A percentile compares a stretch with the other conserved stretches of the same genome.
These are phyloP conservation scores for Nyctibius bracteatus DNA, from an alignment of 2,113 vertebrate species.

Conservation along the genomic window DNA sequence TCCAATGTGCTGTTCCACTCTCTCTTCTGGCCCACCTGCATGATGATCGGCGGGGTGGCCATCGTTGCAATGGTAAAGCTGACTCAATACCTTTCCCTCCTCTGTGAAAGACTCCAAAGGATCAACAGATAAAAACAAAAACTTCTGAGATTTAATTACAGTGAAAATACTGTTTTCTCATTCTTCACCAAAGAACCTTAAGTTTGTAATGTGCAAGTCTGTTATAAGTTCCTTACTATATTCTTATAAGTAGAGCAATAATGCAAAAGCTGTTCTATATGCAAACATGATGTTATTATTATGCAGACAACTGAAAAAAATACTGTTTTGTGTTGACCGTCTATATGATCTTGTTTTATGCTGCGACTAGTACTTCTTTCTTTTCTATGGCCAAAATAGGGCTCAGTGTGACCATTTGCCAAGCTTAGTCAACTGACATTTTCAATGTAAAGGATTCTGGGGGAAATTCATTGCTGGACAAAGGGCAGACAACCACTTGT, in stretches of 20 bases:
- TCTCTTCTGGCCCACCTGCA: slow-evolving; percentile 91
- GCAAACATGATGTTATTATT: slow-evolving; percentile 77
- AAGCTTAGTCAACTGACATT: slow-evolving; percentile 26
- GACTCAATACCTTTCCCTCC: slow-evolving; percentile 92
- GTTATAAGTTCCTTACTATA: slow-evolving; percentile 78
- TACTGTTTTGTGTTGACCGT: slow-evolving; percentile 55
- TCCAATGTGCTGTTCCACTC: slow-evolving; percentile 85
- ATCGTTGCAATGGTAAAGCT: slow-evolving; percentile 94
- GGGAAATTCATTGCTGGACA: neutral
- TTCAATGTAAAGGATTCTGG: neutral
- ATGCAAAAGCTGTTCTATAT: slow-evolving; percentile 81
- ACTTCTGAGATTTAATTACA: slow-evolving; percentile 37
- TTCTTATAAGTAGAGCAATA: slow-evolving; percentile 83
- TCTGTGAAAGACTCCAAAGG: slow-evolving; percentile 84
- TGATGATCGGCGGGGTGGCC: slow-evolving; percentile 82
- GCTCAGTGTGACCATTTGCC: slow-evolving; percentile 64
- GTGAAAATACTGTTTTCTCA: slow-evolving; percentile 80
- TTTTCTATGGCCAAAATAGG: slow-evolving; percentile 54
- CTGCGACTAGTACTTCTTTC: slow-evolving; percentile 58
- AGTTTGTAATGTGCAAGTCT: slow-evolving; percentile 82
- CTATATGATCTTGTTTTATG: slow-evolving; percentile 61
- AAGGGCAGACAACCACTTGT: neutral
- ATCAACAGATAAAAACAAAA: slow-evolving; percentile 82
- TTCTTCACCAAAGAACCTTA: slow-evolving; percentile 88
- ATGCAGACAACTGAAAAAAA: slow-evolving; percentile 68